Conservation (phyloP, 2,113 vertebrate species). For the Pogona vitticeps region DNA sequence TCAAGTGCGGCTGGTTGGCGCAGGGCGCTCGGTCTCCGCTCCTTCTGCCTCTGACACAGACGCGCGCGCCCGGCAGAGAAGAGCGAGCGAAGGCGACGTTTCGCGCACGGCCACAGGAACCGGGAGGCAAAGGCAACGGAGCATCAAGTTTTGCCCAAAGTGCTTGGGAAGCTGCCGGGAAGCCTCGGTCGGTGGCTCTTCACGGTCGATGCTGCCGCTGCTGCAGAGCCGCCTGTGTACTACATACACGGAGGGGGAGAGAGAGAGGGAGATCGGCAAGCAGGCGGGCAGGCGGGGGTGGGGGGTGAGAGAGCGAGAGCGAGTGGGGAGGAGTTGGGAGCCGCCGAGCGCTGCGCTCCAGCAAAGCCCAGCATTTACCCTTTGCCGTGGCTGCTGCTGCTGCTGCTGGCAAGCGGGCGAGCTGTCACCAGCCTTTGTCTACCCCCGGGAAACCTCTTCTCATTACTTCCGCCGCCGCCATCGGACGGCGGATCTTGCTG, state of each 20-base stretch:
- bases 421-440: conserved; percentile 34
- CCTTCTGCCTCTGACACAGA: background rate
- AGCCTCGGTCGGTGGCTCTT: background rate
- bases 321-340: conserved; percentile 70
- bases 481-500: conserved; percentile 31
- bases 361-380: conserved; percentile 58
- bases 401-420: conserved; percentile 50
- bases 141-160: conserved; percentile 13
- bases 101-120: background rate
- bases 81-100: background rate
- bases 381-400: conserved; percentile 42
- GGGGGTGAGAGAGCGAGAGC: background rate
- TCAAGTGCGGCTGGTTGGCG: conserved; percentile 35
- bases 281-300: background rate
- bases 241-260: background rate
- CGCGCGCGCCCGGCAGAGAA: background rate
- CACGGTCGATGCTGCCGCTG: conserved; percentile 43
- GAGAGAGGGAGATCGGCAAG: background rate
- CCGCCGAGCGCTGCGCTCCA: conserved; percentile 62
- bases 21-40: conserved; percentile 6
- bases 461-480: too few species aligned
- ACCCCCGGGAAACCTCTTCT: conserved; percentile 4
- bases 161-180: background rate
- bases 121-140: background rate
- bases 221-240: conserved; percentile 59